phyloP scores from a whole-genome alignment of 2,797 vertebrate genomes.

The Pteropus rufus region DNA sequence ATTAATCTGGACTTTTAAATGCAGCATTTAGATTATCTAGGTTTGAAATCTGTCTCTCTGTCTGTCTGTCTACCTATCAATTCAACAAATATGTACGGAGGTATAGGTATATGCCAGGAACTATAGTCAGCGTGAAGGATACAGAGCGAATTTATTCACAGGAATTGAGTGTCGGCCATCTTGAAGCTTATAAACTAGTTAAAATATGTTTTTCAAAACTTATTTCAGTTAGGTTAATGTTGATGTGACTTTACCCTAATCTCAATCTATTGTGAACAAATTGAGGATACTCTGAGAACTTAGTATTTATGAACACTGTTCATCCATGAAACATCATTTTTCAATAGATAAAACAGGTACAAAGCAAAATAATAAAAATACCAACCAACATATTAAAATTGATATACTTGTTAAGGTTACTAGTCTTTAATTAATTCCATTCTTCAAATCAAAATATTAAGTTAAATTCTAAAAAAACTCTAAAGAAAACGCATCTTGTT shows the following conservation, averaged over 20 bases:
- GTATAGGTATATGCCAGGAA: background rate
- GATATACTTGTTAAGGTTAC: background rate
- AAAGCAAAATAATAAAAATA: background rate
- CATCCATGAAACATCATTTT: background rate
- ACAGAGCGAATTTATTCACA: background rate
- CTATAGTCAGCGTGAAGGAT: background rate
- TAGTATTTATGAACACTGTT: background rate
- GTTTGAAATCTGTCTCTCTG: background rate
- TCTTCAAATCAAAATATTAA: background rate
- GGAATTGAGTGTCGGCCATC: background rate
- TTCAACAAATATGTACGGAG: background rate
- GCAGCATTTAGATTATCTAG: background rate
- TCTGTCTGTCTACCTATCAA: background rate
- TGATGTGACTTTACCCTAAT: background rate
- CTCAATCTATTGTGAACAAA: background rate
- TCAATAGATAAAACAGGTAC: background rate
- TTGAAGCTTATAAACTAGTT: background rate
- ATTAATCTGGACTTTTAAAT: slow-evolving; percentile 3
- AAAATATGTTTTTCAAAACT: background rate
- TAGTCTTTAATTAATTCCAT: background rate
- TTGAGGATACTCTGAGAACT: background rate
- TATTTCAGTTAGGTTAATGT: background rate
- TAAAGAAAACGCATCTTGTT: background rate
- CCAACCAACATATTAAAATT: background rate
- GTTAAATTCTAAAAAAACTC: background rate